Percentiles rank a stretch among this genome's conserved stretches.
Evolutionary conservation across 2,888 invertebrate species (phyloP).

Genomic region (Alcis repandata): DNA sequence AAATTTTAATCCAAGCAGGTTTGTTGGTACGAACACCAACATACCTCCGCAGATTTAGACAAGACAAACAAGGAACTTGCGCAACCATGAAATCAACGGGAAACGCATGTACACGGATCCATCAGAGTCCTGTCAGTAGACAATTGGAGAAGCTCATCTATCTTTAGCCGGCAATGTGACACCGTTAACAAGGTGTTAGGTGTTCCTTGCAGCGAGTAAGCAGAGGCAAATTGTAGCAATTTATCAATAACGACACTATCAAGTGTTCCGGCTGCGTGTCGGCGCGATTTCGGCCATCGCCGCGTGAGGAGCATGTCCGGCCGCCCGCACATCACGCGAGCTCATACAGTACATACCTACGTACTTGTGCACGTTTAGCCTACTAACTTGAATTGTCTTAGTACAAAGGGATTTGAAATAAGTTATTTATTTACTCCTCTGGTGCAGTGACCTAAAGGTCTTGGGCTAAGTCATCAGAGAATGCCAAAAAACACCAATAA

Average conservation of each 20-base stretch:
- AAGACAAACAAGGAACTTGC: slow-evolving; percentile 21
- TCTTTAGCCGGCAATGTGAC: slow-evolving; percentile 60
- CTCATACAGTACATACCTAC: background rate
- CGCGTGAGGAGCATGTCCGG: slow-evolving; percentile 50
- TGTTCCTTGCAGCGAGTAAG: slow-evolving; percentile 54
- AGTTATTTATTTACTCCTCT: too few relatives aligned
- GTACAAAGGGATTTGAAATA: background rate
- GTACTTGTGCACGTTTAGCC: slow-evolving; percentile 4
- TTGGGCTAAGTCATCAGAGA: too few relatives aligned
- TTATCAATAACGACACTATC: slow-evolving; percentile 84
- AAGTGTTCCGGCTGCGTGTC: slow-evolving; percentile 78
- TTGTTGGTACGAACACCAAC: background rate
- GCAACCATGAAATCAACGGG: slow-evolving; percentile 28
- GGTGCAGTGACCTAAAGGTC: too few relatives aligned
- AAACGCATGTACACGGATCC: slow-evolving; percentile 18
- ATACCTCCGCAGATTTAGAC: background rate
- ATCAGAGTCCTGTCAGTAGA: slow-evolving; percentile 31
- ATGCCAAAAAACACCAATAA: too few relatives aligned
- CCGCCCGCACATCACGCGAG: slow-evolving; percentile 20
- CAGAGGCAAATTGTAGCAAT: slow-evolving; percentile 77
- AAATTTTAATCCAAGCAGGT: background rate
- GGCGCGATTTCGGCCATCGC: slow-evolving; percentile 73
- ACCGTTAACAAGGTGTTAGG: slow-evolving; percentile 59
- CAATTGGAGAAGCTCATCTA: slow-evolving; percentile 40
- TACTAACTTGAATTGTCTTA: slow-evolving; percentile 14